phyloP scores from a whole-genome alignment of 2,797 vertebrate genomes.

The Sebastes reedi region DNA sequence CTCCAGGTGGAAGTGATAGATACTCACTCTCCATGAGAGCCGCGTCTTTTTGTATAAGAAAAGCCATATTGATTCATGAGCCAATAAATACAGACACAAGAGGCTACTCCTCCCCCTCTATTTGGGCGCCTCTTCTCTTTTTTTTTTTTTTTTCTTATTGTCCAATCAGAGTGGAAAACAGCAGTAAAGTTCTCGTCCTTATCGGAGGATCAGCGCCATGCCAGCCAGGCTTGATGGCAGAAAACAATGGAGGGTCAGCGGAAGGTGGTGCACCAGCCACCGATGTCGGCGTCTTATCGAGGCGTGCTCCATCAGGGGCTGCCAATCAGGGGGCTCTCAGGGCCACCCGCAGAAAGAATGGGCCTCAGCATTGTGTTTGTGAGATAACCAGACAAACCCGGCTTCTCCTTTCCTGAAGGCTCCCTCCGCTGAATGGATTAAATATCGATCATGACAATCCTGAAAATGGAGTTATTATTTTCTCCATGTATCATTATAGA shows the following conservation, averaged over 20 bases:
- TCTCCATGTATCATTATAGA: constrained; percentile 58
- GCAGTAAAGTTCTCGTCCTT: constrained; percentile 73
- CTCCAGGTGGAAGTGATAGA: constrained; percentile 84
- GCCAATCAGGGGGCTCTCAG: constrained; percentile 87
- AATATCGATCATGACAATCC: constrained; percentile 79
- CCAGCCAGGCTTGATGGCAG: constrained; percentile 82
- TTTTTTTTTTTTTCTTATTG: constrained; percentile 14
- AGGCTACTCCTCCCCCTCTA: constrained; percentile 60
- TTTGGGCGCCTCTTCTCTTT: constrained; percentile 32
- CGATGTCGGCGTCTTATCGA: constrained; percentile 81
- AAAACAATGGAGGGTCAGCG: constrained; percentile 81
- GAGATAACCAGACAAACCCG: constrained; percentile 86
- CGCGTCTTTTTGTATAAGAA: constrained; percentile 76
- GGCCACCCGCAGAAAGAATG: constrained; percentile 82
- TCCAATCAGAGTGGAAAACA: constrained; percentile 53
- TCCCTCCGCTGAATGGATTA: constrained; percentile 76
- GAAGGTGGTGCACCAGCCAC: constrained; percentile 70
- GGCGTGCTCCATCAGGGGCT: constrained; percentile 78
- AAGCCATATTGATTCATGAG: constrained; percentile 81
- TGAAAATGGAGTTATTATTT: constrained; percentile 75
- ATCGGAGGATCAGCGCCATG: constrained; percentile 83
- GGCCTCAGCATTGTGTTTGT: constrained; percentile 80
- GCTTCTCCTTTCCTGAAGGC: constrained; percentile 66
- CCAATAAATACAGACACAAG: constrained; percentile 86
- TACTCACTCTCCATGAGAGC: constrained; percentile 73